Conservation (phyloP, 2,888 invertebrate species). For the Drosophila atripex region DNA sequence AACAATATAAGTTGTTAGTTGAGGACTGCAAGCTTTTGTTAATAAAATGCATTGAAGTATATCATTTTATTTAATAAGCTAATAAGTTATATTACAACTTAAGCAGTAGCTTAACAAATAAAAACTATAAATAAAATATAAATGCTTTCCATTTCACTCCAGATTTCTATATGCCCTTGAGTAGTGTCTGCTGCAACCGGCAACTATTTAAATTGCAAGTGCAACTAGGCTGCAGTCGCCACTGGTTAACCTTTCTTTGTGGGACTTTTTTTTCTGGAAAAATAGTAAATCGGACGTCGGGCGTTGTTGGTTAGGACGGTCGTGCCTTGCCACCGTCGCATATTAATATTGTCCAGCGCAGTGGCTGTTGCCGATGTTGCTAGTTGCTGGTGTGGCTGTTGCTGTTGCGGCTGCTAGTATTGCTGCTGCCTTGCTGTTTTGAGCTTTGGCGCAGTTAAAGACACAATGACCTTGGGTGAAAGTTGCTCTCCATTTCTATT, state of each 20-base stretch:
- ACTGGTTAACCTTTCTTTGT: neutral
- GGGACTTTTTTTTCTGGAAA: conserved; percentile 28
- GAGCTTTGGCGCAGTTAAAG: conserved; percentile 66
- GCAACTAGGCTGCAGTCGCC: neutral
- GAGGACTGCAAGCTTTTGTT: too few relatives aligned
- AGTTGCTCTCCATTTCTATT: conserved; percentile 79
- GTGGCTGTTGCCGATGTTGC: conserved; percentile 26
- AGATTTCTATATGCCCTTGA: neutral
- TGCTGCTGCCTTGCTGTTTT: conserved; percentile 43
- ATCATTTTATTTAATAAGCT: too few relatives aligned
- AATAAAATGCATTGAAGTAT: too few relatives aligned
- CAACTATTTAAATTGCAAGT: neutral
- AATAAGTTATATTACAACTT: too few relatives aligned
- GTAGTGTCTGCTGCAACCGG: neutral
- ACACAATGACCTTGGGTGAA: conserved; percentile 77
- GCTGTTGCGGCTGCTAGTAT: conserved; percentile 33
- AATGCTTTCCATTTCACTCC: neutral
- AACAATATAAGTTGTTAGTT: too few relatives aligned
- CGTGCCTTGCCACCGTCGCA: conserved; percentile 44
- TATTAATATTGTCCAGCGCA: conserved; percentile 62
- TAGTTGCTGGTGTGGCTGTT: conserved; percentile 14
- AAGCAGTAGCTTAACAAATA: too few relatives aligned
- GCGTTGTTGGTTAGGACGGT: conserved; percentile 18
- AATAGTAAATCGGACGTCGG: conserved; percentile 47
- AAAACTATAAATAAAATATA: neutral